These are phyloP conservation scores for Pteropus rufus DNA, from an alignment of 2,797 vertebrate species.

Conservation along the genomic window DNA sequence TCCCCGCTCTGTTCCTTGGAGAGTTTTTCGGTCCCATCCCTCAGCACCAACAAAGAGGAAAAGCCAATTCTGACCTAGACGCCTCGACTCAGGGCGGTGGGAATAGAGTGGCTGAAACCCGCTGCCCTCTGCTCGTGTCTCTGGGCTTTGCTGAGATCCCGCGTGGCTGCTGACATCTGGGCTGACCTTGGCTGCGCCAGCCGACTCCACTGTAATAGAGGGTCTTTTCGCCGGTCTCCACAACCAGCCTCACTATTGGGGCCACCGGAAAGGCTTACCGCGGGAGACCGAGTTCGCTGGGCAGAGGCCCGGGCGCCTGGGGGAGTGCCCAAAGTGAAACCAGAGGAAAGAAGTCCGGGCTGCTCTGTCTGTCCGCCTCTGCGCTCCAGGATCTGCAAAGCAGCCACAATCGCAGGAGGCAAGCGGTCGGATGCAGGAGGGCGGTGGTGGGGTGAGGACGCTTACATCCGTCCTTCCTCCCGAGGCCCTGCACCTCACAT, in stretches of 20 bases:
- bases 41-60: neutral
- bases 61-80: neutral
- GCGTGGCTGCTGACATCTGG: rapidly evolving
- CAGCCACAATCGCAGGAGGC: neutral
- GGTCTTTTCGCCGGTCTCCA: neutral
- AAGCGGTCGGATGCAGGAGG: rapidly evolving
- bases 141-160: neutral
- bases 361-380: neutral
- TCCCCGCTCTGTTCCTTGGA: neutral
- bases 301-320: neutral
- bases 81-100: rapidly evolving
- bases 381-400: neutral
- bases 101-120: neutral
- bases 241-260: neutral
- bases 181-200: neutral
- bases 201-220: rapidly evolving
- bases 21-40: neutral
- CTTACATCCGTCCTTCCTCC: rapidly evolving
- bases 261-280: neutral
- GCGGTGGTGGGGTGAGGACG: rapidly evolving
- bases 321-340: neutral
- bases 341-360: neutral
- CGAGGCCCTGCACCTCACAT: rapidly evolving
- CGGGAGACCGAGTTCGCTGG: rapidly evolving
- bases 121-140: neutral